Conservation (phyloP, 2,113 vertebrate genomes). For the Neogobius melanostomus region DNA sequence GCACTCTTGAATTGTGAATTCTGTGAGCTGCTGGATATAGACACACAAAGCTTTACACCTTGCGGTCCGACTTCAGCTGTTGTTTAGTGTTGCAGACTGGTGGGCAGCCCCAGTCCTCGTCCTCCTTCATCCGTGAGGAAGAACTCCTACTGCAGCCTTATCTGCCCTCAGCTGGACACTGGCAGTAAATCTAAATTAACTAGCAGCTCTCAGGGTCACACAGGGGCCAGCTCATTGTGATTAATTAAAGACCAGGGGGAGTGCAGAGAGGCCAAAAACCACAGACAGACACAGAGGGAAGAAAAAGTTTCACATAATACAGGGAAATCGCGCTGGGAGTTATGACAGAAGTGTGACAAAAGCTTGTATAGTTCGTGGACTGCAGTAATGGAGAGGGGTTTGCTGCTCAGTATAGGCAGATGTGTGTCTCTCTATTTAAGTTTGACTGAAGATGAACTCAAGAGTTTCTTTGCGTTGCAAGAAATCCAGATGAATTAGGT, state of each 20-base stretch:
- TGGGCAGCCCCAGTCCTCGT: slow-evolving; percentile 10
- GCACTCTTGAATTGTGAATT: no score
- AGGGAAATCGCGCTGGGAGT: background rate
- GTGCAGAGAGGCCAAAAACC: slow-evolving; percentile 8
- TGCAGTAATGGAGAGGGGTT: background rate
- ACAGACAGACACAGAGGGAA: slow-evolving; percentile 2
- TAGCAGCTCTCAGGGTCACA: slow-evolving; percentile 75
- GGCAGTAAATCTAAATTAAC: slow-evolving; percentile 82
- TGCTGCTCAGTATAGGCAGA: no score
- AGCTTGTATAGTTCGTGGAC: slow-evolving; percentile 18
- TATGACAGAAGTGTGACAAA: slow-evolving; percentile 20
- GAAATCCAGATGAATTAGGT: no score
- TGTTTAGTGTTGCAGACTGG: slow-evolving; percentile 2
- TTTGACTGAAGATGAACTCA: no score
- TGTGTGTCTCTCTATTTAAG: no score
- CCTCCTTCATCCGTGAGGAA: slow-evolving; percentile 55
- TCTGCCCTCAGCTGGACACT: slow-evolving; percentile 67
- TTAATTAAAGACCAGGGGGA: slow-evolving; percentile 72
- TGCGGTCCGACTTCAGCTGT: background rate
- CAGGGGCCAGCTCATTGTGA: slow-evolving; percentile 69
- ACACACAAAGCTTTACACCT: no score
- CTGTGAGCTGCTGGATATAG: no score
- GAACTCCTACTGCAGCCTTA: slow-evolving; percentile 68
- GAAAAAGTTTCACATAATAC: slow-evolving; percentile 2
- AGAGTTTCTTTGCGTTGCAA: no score